Base-by-base conservation (phyloP, 2,888 invertebrate genomes). In the Atethmia centrago region DNA sequence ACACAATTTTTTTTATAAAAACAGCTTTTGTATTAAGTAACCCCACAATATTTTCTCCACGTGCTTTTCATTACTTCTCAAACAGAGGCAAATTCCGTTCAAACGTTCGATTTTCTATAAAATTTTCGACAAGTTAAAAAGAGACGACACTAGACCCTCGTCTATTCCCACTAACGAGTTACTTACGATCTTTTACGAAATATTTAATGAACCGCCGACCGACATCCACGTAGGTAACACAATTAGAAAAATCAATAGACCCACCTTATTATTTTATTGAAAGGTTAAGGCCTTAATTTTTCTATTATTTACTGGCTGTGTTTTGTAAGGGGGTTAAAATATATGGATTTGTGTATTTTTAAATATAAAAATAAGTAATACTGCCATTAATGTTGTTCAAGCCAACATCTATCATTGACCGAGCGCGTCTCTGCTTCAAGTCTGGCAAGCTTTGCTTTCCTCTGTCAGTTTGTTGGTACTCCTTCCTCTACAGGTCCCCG, bases 181-280 rank as follows among this genome's bases (percentile, higher is more conserved):
- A 92, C 91, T 93, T 91, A 90, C 91, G 88, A 90, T 92, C 88
- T 92, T 91, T 92, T 89, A 89, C 92, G 92, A 90, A 95, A 95
- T 95, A 95, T 94, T 95, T 95, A 93, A 95, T 95, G 94, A 93
- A 89, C 87, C 90, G 88, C 87, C 90, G 89, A 86, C 87, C 92
- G 90, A 90, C 92, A 88, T 92, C 91, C 87, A 90, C 87, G 90
- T 90, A 28, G 47, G 77, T 69, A 92, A 92, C 90, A 93, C 92
- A 94, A 95, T 95, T 95, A 94, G 92, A 94, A 93, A 93, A 94
- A 95, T 95, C 95, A 94, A 95, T 95, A 95, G 85, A 88, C 85
- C 87, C 87, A 85, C 78, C 81, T 93, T 90, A 92, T 90, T 78
- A 73, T 66, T 72, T 92, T 92, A 94, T 94, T 93, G 85, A 93